These are phyloP conservation scores for Ranitomeya variabilis DNA, from an alignment of 2,113 vertebrate genomes.

Conservation along the genomic window DNA sequence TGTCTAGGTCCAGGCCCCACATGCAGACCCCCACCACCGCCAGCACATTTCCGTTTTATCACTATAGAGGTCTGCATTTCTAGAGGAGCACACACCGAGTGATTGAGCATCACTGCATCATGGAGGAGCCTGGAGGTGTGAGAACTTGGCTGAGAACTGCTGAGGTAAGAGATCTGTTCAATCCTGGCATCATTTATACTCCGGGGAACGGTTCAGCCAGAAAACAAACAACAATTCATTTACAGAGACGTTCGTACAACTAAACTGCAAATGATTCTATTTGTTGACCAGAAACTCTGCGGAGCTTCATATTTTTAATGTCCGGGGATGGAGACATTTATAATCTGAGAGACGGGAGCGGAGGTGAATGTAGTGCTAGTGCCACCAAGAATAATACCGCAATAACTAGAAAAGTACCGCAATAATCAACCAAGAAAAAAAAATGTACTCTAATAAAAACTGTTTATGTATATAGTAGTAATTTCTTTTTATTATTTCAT, in stretches of 20 bases:
- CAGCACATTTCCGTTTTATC: too few relatives aligned
- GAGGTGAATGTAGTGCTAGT: neutral
- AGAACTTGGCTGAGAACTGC: neutral
- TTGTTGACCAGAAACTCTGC: neutral
- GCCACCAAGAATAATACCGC: neutral
- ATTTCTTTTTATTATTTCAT: too few relatives aligned
- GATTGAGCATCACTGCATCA: neutral
- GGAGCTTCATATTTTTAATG: neutral
- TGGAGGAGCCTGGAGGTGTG: neutral
- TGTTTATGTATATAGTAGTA: too few relatives aligned
- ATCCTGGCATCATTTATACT: neutral
- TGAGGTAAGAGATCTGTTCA: neutral
- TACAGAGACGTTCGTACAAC: neutral
- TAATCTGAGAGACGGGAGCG: neutral
- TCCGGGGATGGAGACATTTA: neutral
- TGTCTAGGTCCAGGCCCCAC: too few relatives aligned
- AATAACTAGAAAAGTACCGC: neutral
- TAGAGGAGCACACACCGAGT: neutral
- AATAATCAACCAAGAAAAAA: neutral
- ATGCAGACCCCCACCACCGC: too few relatives aligned
- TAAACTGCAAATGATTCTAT: neutral
- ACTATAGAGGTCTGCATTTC: neutral
- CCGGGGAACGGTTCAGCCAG: neutral
- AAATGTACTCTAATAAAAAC: too few relatives aligned
- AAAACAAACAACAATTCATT: slow-evolving; percentile 19